phyloP scores from a whole-genome alignment of 2,113 vertebrate species.

The Procapra przewalskii region DNA sequence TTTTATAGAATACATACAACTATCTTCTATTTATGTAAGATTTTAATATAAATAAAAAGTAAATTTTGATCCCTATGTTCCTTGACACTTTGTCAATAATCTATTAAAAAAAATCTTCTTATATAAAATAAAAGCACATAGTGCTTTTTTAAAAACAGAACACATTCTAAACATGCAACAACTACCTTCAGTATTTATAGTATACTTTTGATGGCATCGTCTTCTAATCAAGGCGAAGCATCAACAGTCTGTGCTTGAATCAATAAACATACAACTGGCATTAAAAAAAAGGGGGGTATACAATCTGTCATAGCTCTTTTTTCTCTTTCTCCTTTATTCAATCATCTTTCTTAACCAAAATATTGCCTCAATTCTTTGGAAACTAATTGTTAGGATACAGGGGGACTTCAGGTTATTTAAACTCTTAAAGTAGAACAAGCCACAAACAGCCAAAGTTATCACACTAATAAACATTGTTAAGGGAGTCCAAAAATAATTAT shows the following conservation, averaged over 20 bases:
- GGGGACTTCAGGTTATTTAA: not conserved
- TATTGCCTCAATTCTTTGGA: not conserved
- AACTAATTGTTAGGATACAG: not conserved
- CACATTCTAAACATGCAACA: not conserved
- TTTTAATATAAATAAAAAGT: conserved; percentile 2
- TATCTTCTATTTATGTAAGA: not conserved
- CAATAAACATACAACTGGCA: not conserved
- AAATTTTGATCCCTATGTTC: not conserved
- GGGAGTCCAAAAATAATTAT: not conserved
- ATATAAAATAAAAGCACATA: not conserved
- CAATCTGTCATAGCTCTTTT: not conserved
- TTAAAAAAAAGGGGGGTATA: not conserved
- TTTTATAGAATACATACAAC: not conserved
- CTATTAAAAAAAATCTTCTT: conserved; percentile 3
- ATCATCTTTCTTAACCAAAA: not conserved
- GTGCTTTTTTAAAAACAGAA: conserved; percentile 13
- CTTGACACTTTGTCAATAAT: not conserved
- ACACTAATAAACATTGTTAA: not conserved
- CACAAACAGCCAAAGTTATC: not conserved
- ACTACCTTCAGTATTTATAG: not conserved
- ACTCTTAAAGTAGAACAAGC: not conserved
- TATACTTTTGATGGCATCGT: not conserved
- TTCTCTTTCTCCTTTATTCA: not conserved
- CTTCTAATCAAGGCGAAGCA: not conserved
- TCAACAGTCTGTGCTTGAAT: conserved; percentile 9